phyloP scores from a whole-genome alignment of 2,797 vertebrate genomes.

The Hydrocynus forskahlii region DNA sequence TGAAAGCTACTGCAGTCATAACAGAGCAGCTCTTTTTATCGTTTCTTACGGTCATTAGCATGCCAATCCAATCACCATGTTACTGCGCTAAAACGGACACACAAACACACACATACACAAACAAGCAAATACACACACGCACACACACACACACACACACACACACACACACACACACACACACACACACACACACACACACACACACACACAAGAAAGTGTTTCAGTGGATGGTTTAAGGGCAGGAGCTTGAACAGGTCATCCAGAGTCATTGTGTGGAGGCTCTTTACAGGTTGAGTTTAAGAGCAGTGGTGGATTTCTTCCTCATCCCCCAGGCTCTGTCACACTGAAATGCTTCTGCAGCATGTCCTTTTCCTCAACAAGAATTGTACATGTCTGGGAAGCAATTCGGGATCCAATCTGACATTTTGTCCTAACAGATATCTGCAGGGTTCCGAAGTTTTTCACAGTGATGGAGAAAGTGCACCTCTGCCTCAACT shows the following conservation, averaged over 20 bases:
- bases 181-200: not conserved
- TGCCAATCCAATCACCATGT: not conserved
- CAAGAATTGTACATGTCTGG: not conserved
- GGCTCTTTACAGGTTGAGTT: slow-evolving; percentile 8
- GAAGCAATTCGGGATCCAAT: not conserved
- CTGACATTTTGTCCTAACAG: not conserved
- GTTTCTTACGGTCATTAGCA: slow-evolving; percentile 11
- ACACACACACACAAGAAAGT: not conserved
- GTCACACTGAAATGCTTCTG: slow-evolving; percentile 20
- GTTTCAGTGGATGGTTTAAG: slow-evolving; percentile 14
- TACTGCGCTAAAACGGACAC: not conserved
- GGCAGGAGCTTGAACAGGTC: slow-evolving; percentile 9
- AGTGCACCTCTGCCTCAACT: not conserved
- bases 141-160: not conserved
- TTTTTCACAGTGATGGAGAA: slow-evolving; percentile 10
- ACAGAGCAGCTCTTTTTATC: slow-evolving; percentile 2
- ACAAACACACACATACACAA: too few relatives aligned
- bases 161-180: not conserved
- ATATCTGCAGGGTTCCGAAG: not conserved
- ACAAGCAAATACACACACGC: too few relatives aligned
- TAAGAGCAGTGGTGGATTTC: not conserved
- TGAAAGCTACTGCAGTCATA: slow-evolving; percentile 19
- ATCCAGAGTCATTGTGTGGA: not conserved
- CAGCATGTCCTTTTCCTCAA: not conserved
- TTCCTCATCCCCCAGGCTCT: slow-evolving; percentile 5